Evolutionary conservation across 2,888 invertebrate genomes (phyloP), one percentile per base, ranked within the genome.

Genomic region (Anagyrus pseudococci): DNA sequence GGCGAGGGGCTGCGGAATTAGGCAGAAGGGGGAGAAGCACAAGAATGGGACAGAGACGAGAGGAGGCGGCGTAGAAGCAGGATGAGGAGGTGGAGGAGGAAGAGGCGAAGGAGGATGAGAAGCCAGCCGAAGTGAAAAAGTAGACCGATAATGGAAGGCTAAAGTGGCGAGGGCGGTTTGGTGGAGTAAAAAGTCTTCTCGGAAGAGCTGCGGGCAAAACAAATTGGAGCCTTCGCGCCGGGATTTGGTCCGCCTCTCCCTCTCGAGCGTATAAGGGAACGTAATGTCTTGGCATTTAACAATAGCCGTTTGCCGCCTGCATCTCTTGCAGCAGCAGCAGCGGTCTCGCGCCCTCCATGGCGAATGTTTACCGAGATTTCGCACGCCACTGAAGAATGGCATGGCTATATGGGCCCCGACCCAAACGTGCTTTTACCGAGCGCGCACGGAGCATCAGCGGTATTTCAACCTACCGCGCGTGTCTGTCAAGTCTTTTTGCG

Each of bases 281-380:
- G 75, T 76, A 78, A 77, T 74, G 71, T 70, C 64, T 55, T 29
- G 64, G 71, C 72, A 68, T 71, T 76, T 72, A 73, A 77, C 77
- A 77, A 77, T 73, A 69, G 72, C 56, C 71, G 71, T 74, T 77
- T 71, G 69, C 47, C 50, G 41, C 49, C 54, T 23, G 37, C 49
- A 29, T 29, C 29, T 29, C 10, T 10, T 10, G 10, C 29, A 4
- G 6, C 29, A 4, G n/a, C n/a, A n/a, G n/a, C n/a, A n/a, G n/a
- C n/a, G n/a, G n/a, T n/a, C n/a, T n/a, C n/a, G n/a, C n/a, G n/a
- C 40, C 22, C 26, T 26, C 20, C 37, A 43, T 23, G 22, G 50
- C 46, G 49, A 55, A 55, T 58, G 50, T 55, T 43, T 41, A 29
- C 43, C 26, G 20, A 29, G 44, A 52, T 56, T 52, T 59, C 56